Evolutionary conservation across 2,113 vertebrate genomes (phyloP).

Genomic region (Acinonyx jubatus): DNA sequence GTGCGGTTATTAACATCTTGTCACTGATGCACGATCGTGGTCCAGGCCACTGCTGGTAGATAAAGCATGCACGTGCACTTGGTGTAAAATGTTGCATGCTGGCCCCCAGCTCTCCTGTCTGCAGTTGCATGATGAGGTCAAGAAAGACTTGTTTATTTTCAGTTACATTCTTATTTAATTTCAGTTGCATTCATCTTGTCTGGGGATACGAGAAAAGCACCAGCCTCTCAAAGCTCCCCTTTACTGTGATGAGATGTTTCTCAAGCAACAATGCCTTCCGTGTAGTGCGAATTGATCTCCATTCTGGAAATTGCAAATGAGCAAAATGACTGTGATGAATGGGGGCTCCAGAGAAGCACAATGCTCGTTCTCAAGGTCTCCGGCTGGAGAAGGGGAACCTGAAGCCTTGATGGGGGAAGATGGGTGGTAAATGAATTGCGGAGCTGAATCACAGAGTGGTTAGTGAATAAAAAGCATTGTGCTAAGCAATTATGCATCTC

Average conservation of each 20-base stretch:
- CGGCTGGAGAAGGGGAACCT: not conserved
- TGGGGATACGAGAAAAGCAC: not conserved
- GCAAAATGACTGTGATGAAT: not conserved
- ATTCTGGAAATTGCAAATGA: constrained; percentile 21
- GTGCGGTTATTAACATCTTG: not conserved
- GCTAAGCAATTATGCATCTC: not conserved
- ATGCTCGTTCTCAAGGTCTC: not conserved
- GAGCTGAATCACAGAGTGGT: not conserved
- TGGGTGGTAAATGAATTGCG: not conserved
- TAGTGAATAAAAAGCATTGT: not conserved
- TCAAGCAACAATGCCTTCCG: not conserved
- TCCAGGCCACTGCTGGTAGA: not conserved
- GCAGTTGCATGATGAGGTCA: not conserved
- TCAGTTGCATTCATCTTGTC: not conserved
- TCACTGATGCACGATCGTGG: accelerated
- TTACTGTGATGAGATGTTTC: too few relatives aligned
- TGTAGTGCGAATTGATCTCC: not conserved
- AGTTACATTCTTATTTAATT: not conserved
- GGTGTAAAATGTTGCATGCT: not conserved
- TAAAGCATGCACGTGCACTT: not conserved
- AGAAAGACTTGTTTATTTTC: not conserved
- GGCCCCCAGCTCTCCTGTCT: not conserved
- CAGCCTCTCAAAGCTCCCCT: not conserved
- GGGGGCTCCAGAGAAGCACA: not conserved
- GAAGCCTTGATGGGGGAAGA: not conserved